These are phyloP conservation scores for Squalus acanthias DNA, from an alignment of 2,797 vertebrate genomes.

Conservation along the genomic window DNA sequence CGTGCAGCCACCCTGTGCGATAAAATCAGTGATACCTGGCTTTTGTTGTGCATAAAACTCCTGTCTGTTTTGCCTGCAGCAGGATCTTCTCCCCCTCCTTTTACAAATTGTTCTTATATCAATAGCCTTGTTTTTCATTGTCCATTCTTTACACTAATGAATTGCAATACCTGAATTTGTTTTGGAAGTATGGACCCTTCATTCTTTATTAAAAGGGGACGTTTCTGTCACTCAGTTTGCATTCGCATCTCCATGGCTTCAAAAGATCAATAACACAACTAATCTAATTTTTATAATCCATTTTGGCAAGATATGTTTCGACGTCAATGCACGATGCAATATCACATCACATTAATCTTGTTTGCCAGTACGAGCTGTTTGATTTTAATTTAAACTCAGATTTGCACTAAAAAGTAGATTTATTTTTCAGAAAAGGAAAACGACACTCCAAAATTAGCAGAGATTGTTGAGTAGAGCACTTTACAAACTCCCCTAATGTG, in stretches of 20 bases:
- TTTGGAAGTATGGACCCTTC: not conserved
- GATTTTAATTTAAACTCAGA: not conserved
- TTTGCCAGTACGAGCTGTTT: not conserved
- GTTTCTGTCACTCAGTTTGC: not conserved
- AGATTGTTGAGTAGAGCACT: not conserved
- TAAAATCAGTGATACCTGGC: not conserved
- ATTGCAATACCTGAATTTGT: not conserved
- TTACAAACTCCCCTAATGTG: not conserved
- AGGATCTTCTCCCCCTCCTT: not conserved
- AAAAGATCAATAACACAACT: not conserved
- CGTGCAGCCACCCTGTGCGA: not conserved
- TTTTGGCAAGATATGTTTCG: not conserved
- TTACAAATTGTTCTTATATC: not conserved
- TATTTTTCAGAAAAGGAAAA: not conserved
- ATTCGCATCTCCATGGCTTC: not conserved
- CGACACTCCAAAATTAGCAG: not conserved
- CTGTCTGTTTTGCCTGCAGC: not conserved
- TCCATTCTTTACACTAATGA: not conserved
- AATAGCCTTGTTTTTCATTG: not conserved
- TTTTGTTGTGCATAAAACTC: not conserved
- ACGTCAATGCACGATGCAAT: not conserved
- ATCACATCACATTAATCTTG: constrained; percentile 6
- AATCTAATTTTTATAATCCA: constrained; percentile 1
- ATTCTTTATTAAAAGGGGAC: not conserved
- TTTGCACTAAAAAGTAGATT: not conserved